phyloP scores from a whole-genome alignment of 2,888 invertebrate species.

The Cheilosia variabilis region DNA sequence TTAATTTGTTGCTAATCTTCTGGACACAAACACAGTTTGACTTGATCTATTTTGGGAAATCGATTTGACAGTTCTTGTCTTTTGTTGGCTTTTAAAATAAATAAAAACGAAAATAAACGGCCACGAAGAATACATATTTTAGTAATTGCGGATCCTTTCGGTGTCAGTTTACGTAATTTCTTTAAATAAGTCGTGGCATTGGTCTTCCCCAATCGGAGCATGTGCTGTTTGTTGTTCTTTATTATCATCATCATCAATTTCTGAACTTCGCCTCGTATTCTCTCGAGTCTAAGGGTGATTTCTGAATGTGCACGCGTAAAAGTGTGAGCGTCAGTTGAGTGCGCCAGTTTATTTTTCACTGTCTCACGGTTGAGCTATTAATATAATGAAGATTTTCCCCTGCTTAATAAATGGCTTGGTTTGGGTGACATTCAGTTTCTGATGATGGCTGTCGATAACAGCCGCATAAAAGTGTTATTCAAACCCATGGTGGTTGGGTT shows the following conservation, averaged over 20 bases:
- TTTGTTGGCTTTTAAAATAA: constrained; percentile 18
- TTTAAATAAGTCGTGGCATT: constrained; percentile 57
- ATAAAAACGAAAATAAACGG: not conserved
- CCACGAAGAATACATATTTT: not conserved
- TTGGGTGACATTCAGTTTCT: too few relatives aligned
- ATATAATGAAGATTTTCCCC: not conserved
- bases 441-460: too few relatives aligned
- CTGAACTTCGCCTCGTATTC: not conserved
- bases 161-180: constrained; percentile 57
- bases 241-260: constrained; percentile 58
- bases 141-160: constrained; percentile 28
- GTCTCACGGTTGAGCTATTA: not conserved
- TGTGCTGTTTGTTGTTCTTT: constrained; percentile 67
- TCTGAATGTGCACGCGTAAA: not conserved
- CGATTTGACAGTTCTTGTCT: not conserved
- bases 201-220: constrained; percentile 31
- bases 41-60: constrained; percentile 17
- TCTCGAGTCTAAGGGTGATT: not conserved
- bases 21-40: constrained; percentile 4
- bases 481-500: too few relatives aligned
- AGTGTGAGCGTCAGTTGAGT: not conserved
- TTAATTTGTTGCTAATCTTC: constrained; percentile 34
- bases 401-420: not conserved
- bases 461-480: too few relatives aligned
- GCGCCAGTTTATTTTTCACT: not conserved